Base-by-base conservation (phyloP, 1,140 invertebrate species). In the Aphis craccivora region DNA sequence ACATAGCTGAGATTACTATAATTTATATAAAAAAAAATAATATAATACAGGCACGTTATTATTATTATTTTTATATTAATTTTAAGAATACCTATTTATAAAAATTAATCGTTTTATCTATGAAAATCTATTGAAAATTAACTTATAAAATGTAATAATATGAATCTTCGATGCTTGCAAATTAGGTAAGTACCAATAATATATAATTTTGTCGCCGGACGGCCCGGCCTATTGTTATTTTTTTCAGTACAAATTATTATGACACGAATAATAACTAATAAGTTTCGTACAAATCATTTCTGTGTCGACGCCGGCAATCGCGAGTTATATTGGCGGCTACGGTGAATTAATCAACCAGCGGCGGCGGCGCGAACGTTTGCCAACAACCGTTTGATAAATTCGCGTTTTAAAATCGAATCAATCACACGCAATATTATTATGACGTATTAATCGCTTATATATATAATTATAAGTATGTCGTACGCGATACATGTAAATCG, bases 321-420 rank as follows among this genome's bases (percentile, higher is more conserved):
- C 30, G 11, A 14, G 45, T 43, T 67, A 43, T 91, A 83, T 91
- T 51, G 90, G 81, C 81, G 45, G 51, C 35, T 23, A 51, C 81
- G 35, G 86, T 86, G 84, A 93, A 93, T 93, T 93, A 93, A 93
- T 93, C 81, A 83, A 84, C 91, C 81, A 37, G 20, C 76, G 48
- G 45, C 48, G 53, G n/a, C 43, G 45, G 30, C 35, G 35, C 67
- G 45, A 40, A 60, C 81, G 48, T 93, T 86, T 51, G 91, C 91
- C 91, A 93, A 93, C 91, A 86, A 84, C 91, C 48, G 45, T 93
- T 51, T 93, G 91, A 93, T 83, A 86, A 84, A 93, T 93, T 51
- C 48, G 4, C 48, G 9, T 91, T 51, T 45, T 37, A 83, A 83
- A 83, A 83, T 76, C 60, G 60, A 76, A 76, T 76, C 60, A 76